Percentiles rank a stretch among this genome's conserved stretches.
These are phyloP conservation scores for Therioaphis trifolii DNA, from an alignment of 2,888 invertebrate species.

Conservation along the genomic window DNA sequence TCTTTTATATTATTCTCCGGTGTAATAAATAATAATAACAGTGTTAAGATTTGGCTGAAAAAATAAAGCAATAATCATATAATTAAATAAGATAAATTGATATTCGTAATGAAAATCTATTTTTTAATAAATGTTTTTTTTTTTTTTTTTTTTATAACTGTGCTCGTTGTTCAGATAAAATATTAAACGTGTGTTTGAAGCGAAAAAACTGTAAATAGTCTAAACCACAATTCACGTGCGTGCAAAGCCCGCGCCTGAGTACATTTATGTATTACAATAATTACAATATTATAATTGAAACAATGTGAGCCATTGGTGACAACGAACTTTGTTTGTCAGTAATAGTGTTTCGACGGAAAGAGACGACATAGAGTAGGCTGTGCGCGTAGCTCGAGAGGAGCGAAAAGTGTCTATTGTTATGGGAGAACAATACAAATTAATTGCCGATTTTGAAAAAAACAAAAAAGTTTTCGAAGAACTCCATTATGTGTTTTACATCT, in stretches of 20 bases:
- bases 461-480: conserved; percentile 36
- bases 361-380: neutral
- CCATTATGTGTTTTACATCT: neutral
- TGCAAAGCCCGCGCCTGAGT: neutral
- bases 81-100: no score
- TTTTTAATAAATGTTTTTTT: no score
- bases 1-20: no score
- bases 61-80: no score
- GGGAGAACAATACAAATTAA: conserved; percentile 42
- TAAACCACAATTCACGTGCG: neutral
- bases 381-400: neutral
- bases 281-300: neutral
- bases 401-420: conserved; percentile 5
- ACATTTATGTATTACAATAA: neutral
- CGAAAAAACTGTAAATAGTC: neutral
- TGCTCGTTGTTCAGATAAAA: no score
- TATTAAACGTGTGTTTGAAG: neutral
- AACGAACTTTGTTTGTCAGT: neutral
- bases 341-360: neutral
- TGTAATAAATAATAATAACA: no score
- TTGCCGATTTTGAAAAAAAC: conserved; percentile 26
- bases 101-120: no score
- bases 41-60: no score
- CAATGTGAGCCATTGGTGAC: conserved; percentile 1
- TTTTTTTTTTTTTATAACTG: no score